Conservation (phyloP, 53 echinoderm and acorn worm species). For the Arbacia lixula region DNA sequence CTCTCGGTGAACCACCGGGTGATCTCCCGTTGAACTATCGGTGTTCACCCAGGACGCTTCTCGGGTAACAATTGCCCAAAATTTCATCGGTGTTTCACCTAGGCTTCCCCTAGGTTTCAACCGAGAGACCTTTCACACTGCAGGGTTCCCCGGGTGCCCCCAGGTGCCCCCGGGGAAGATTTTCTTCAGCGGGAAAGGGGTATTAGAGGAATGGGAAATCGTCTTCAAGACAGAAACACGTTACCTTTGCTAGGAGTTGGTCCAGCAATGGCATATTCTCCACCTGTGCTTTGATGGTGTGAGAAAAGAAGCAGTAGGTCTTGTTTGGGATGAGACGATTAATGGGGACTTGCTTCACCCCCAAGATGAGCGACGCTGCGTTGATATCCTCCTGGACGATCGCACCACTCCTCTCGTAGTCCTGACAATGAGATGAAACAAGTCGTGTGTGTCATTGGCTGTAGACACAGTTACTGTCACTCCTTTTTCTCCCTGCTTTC, state of each 20-base stretch:
- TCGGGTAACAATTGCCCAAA: too few species aligned
- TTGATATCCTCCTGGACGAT: conserved; percentile 79
- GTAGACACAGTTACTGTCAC: too few species aligned
- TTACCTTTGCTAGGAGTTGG: conserved; percentile 86
- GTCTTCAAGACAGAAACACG: neutral
- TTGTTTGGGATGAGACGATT: conserved; percentile 74
- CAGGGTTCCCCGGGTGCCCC: too few species aligned
- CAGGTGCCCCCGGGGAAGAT: too few species aligned
- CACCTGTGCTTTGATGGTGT: conserved; percentile 92
- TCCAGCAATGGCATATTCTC: conserved; percentile 92
- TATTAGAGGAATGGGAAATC: neutral
- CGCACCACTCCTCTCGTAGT: conserved; percentile 78
- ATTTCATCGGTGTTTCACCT: too few species aligned
- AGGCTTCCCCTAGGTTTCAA: too few species aligned
- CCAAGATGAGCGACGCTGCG: conserved; percentile 82
- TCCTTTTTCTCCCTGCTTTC: too few species aligned
- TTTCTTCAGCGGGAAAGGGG: neutral
- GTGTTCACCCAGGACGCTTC: too few species aligned
- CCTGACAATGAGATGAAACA: conserved; percentile 47
- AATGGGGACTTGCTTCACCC: conserved; percentile 90
- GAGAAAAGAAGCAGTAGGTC: conserved; percentile 91
- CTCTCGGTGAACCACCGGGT: too few species aligned
- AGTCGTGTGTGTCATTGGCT: neutral
- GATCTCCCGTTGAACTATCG: too few species aligned
- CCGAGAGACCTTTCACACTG: too few species aligned